Percentiles rank a stretch among this genome's conserved stretches.
Evolutionary conservation across 2,797 vertebrate species (phyloP).

Genomic region (Menidia menidia): DNA sequence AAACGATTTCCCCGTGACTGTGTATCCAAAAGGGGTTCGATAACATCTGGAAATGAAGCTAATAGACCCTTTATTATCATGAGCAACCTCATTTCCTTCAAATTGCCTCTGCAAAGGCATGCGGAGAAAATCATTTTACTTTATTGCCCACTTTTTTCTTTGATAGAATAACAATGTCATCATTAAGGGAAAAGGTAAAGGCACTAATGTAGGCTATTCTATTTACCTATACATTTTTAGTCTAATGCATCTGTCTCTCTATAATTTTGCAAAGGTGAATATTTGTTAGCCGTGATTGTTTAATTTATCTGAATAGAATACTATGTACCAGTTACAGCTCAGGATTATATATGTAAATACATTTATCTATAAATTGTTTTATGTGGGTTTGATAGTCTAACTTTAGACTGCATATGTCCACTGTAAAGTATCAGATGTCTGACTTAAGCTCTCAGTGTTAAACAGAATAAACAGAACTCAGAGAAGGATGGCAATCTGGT

Average conservation of each 20-base stretch:
- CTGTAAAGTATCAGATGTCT: neutral
- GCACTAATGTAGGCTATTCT: constrained; percentile 18
- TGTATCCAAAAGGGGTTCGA: constrained; percentile 40
- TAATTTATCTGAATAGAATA: constrained; percentile 58
- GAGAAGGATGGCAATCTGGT: constrained; percentile 5
- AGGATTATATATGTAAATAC: constrained; percentile 39
- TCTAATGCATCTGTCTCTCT: constrained; percentile 19
- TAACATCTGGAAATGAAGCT: constrained; percentile 55
- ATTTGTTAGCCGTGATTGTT: constrained; percentile 47
- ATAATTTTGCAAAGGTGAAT: constrained; percentile 46
- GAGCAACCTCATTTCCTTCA: constrained; percentile 55
- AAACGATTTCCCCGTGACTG: constrained; percentile 38
- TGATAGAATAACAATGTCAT: constrained; percentile 31
- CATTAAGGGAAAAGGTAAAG: constrained; percentile 45
- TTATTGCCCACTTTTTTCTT: constrained; percentile 18
- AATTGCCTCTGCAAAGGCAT: constrained; percentile 41
- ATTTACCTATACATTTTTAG: constrained; percentile 29
- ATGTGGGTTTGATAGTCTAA: no score
- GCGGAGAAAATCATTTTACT: constrained; percentile 40
- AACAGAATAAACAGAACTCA: constrained; percentile 11
- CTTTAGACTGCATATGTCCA: neutral
- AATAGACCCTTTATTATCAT: constrained; percentile 50
- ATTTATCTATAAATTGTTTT: no score
- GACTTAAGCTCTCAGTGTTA: neutral
- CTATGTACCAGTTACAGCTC: constrained; percentile 36